Evolutionary conservation across 2,113 vertebrate species (phyloP).

Genomic region (Ophiodon elongatus): DNA sequence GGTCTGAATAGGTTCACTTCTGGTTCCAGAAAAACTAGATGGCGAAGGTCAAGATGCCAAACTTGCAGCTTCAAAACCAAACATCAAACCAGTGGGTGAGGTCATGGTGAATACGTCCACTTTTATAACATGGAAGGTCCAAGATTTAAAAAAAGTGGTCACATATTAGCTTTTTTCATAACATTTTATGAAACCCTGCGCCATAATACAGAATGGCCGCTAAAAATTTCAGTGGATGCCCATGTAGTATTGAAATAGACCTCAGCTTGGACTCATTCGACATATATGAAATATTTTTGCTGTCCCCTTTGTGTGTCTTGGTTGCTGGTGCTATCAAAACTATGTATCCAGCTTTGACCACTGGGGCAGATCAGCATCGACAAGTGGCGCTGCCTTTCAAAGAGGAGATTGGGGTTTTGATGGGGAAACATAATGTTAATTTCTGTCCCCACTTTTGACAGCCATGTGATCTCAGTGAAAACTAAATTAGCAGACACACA

Average conservation of each 20-base stretch:
- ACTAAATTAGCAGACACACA: constrained; percentile 56
- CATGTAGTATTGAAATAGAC: not conserved
- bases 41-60: no score
- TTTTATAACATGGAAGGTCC: not conserved
- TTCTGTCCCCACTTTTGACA: constrained; percentile 50
- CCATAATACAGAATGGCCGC: not conserved
- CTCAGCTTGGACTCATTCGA: not conserved
- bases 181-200: not conserved
- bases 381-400: constrained; percentile 23
- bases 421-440: constrained; percentile 15
- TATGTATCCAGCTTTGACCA: not conserved
- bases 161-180: not conserved
- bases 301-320: not conserved
- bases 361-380: constrained; percentile 6
- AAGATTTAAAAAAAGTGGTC: not conserved
- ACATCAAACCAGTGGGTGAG: no score
- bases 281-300: not conserved
- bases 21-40: no score
- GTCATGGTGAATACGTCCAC: not conserved
- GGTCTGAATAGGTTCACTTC: no score
- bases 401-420: constrained; percentile 29
- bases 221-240: not conserved
- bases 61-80: no score
- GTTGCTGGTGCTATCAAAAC: constrained; percentile 25
- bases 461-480: constrained; percentile 60